Base-by-base conservation (phyloP, 1,140 invertebrate genomes). In the Drosophila repleta region DNA sequence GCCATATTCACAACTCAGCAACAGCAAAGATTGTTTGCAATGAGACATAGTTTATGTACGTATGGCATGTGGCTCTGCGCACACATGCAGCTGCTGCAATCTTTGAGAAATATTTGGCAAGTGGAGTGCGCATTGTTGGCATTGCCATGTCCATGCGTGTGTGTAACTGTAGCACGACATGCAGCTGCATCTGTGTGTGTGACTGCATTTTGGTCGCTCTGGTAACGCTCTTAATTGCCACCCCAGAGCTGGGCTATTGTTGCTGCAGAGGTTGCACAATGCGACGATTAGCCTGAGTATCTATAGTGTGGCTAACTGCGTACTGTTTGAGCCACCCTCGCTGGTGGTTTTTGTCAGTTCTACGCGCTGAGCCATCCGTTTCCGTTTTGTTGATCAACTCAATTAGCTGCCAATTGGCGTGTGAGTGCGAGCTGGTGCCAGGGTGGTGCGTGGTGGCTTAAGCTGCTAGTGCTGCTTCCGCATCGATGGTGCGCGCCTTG, bases 321-420 rank as follows among this genome's bases (percentile, higher is more conserved):
- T 18, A 68, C 3, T 39, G 18, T 7, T 48, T 39, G 52, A 56
- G 35, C 52, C 35, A 52, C 68, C 61, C 61, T 65, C 68, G 68
- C 21, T 32, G 39, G 39, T 24, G 17, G 24, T 21, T 32, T 35
- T 35, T 35, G 21, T 5, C 20, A 24, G 41, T 51, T 80, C 69
- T 74, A 76, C 63, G 32, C n/a, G 52, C 17, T 72, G 52, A 46
- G 69, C 63, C 46, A 24, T 46, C 45, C 17, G 41, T 67, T 79
- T 63, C 56, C 73, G 32, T 70, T 82, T 70, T 81, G 74, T 85
- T 81, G 82, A 85, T 85, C 75, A 68, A 78, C 62, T 45, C 57
- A 84, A 84, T 84, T 84, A 84, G 77, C 61, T 71, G 74, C 32
- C 66, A 77, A 49, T 77, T 77, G 75, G 51, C 75, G 56, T 17